Base-by-base conservation (phyloP, 2,888 invertebrate species). In the Anarsia innoxiella region DNA sequence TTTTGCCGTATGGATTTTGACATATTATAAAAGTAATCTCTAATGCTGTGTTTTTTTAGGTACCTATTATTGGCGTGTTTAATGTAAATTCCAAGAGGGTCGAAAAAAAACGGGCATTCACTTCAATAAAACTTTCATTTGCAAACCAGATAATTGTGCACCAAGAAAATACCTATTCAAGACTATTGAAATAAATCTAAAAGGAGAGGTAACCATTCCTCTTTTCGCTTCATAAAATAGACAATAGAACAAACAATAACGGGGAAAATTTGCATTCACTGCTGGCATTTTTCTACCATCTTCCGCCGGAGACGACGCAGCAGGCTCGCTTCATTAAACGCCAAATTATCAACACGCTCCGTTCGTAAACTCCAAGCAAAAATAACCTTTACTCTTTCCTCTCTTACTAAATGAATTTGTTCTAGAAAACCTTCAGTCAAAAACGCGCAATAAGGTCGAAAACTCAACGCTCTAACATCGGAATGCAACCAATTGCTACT, bases 211-310 rank as follows among this genome's bases (percentile, higher is more conserved):
- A 44, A n/a, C n/a, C n/a, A n/a, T 48, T 49, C 54, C 67, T 70
- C 63, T 57, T 53, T 50, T 61, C 71, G 66, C 65, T 66, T 70
- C 70, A 72, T 74, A 74, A 75, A 78, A 68, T 66, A 68, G 67
- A 82, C 77, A 80, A 79, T 77, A 71, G 71, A 53, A 67, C 71
- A 75, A 80, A 82, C 77, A 80, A 80, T 82, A 77, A 77, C 68
- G 66, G 66, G 56, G 68, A 71, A 72, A 76, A 79, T 79, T 75
- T 78, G 70, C 74, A 79, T 78, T 76, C 66, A 65, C 66, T 64
- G 60, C 69, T 56, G 65, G 62, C 64, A 73, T 77, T 83, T 79
- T 31, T 79, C 77, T 72, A 68, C 72, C 67, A 63, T 72, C 72
- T 73, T 76, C 72, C 73, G 65, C 55, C 62, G 66, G 68, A 72